Base-by-base conservation (phyloP, 2,888 invertebrate species). In the Eupelmus urozonus region DNA sequence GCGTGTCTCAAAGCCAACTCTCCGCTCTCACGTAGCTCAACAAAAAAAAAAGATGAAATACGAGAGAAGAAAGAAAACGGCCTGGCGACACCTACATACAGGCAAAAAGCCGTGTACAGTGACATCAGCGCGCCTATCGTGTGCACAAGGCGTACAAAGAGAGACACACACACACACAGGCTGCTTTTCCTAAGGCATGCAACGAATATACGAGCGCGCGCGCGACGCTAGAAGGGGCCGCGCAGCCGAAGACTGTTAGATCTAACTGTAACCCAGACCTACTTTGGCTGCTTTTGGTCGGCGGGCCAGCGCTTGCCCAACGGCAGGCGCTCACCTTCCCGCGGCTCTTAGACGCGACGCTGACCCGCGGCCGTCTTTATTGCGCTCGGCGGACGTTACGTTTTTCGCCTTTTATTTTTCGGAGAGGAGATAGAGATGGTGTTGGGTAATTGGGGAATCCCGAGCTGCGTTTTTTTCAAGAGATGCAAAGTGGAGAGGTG, bases 211-310 rank as follows among this genome's bases (percentile, higher is more conserved):
- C 49, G 51, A 72, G 62, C 27, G 42, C 13, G 1, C 23, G 16
- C 23, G 42, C 13, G 9, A 34, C 5, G 3, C 34, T 3, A 34
- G 34, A 45, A 45, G 34, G 34, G 34, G 40, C 16, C 42, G n/a
- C 7, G 25, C 42, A 34, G 51, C 63, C 69, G 55, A 69, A 57
- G 69, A 86, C 86, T 86, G 88, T 87, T 88, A 87, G 84, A 84
- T 84, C 85, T 89, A 88, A 89, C 88, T 88, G 88, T 89, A 88
- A 88, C 86, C 86, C 85, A 86, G 88, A 84, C 88, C 88, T 88
- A 88, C 88, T 89, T 88, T 81, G 63, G 13, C 67, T 72, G 34
- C 63, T 76, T 78, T 45, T 73, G 67, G 72, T 18, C 65, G 42
- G 27, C 25, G 49, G 5, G 20, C 27, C 20, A n/a, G n/a, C 51